phyloP scores from a whole-genome alignment of 2,113 vertebrate species.

The Corythornis cristatus region DNA sequence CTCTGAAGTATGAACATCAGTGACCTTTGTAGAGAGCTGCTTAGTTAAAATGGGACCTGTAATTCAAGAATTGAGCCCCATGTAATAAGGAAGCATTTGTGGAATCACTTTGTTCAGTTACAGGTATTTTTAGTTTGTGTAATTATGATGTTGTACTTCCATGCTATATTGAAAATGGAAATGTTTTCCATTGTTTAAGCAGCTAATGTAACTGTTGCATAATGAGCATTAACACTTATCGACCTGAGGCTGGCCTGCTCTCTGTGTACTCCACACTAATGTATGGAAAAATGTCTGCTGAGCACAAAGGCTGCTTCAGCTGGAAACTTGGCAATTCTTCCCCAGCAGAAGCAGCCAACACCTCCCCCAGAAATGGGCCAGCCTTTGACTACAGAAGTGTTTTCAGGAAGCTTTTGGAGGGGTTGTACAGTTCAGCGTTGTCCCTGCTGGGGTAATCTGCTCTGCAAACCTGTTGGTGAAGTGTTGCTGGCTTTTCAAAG shows the following conservation, averaged over 20 bases:
- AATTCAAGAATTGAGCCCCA: neutral
- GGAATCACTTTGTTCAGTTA: neutral
- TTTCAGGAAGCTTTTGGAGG: neutral
- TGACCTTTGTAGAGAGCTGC: neutral
- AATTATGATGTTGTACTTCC: neutral
- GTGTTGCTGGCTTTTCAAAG: neutral
- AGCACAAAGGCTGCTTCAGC: constrained; percentile 5
- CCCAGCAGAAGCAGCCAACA: neutral
- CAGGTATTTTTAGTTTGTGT: neutral
- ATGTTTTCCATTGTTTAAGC: neutral
- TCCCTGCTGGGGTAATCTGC: neutral
- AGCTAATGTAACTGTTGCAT: neutral
- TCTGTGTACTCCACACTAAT: neutral
- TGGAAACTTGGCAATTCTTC: constrained; percentile 7
- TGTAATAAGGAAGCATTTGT: neutral
- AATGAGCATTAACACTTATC: neutral
- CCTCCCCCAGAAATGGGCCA: constrained; percentile 3
- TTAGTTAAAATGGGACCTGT: neutral
- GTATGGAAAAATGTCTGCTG: neutral
- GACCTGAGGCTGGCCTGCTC: neutral
- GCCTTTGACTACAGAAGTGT: neutral
- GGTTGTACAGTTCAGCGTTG: neutral
- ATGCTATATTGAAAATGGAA: neutral
- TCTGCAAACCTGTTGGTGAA: neutral
- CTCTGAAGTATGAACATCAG: neutral